Conservation (phyloP, 2,888 invertebrate species). For the Gisinianus flammeolus region DNA sequence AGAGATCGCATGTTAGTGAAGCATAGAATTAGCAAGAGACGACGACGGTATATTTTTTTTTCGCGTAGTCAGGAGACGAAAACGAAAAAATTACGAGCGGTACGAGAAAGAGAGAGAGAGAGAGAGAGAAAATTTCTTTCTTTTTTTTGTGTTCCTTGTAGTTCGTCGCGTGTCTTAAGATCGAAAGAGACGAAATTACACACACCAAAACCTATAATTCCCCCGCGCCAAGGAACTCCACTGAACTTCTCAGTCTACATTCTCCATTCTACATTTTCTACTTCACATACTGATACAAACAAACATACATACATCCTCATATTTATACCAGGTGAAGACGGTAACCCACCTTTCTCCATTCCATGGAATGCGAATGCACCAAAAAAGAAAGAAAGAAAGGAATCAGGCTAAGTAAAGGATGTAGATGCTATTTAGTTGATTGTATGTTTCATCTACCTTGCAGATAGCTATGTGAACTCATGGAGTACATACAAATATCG, state of each 20-base stretch:
- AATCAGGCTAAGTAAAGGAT: constrained; percentile 14
- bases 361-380: neutral
- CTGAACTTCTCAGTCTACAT: constrained; percentile 18
- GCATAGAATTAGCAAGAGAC: constrained; percentile 46
- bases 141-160: constrained; percentile 19
- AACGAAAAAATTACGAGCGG: constrained; percentile 43
- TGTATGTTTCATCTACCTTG: neutral
- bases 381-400: neutral
- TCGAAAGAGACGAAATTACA: constrained; percentile 46
- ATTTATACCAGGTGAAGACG: neutral
- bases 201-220: constrained; percentile 46
- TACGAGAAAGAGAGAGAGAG: constrained; percentile 8
- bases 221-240: constrained; percentile 33
- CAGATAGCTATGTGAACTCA: too few species aligned
- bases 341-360: neutral
- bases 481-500: too few species aligned
- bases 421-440: neutral
- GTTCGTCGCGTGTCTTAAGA: constrained; percentile 40
- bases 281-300: too few species aligned
- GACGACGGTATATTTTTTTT: neutral
- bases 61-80: neutral
- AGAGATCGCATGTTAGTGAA: constrained; percentile 46
- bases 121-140: constrained; percentile 7
- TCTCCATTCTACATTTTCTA: neutral
- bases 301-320: too few species aligned